Percentiles rank a stretch among this genome's conserved stretches.
Conservation (phyloP, 2,888 invertebrate genomes). For the Nysson spinosus region DNA sequence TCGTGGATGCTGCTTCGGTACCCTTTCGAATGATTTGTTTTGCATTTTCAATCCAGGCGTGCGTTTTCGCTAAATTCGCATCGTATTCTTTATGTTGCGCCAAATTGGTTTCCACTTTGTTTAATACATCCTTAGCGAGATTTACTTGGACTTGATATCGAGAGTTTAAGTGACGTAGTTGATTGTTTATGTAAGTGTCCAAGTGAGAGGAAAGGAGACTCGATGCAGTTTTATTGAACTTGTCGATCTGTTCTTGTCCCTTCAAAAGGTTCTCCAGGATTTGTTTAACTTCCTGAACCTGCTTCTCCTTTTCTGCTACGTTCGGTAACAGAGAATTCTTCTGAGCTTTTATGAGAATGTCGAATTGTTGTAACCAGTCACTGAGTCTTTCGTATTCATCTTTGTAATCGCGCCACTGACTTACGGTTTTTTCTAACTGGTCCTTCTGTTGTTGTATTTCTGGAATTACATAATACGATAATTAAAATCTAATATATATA, state of each 20-base stretch:
- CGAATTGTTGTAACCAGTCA: conserved; percentile 95
- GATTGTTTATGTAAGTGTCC: conserved; percentile 92
- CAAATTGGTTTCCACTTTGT: conserved; percentile 92
- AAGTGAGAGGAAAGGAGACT: conserved; percentile 89
- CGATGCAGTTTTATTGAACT: conserved; percentile 88
- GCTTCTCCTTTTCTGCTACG: conserved; percentile 89
- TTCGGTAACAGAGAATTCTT: conserved; percentile 90
- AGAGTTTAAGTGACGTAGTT: conserved; percentile 90
- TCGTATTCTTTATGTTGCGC: conserved; percentile 91
- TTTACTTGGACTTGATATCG: conserved; percentile 93
- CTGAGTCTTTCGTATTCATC: conserved; percentile 94
- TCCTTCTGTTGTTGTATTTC: conserved; percentile 92
- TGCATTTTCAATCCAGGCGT: conserved; percentile 92
- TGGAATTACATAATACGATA: too few species aligned
- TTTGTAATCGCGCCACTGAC: conserved; percentile 93
- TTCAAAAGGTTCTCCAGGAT: conserved; percentile 86
- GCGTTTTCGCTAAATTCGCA: conserved; percentile 86
- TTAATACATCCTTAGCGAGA: conserved; percentile 91
- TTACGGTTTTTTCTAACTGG: conserved; percentile 88
- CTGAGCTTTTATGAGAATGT: conserved; percentile 93
- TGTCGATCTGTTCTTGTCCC: conserved; percentile 90
- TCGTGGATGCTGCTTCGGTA: conserved; percentile 87
- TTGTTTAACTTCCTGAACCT: conserved; percentile 89
- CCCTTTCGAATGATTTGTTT: conserved; percentile 89
- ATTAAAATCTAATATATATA: too few species aligned